These are phyloP conservation scores for Campopleginae sp. DNA, from an alignment of 2,888 invertebrate genomes.

Conservation along the genomic window DNA sequence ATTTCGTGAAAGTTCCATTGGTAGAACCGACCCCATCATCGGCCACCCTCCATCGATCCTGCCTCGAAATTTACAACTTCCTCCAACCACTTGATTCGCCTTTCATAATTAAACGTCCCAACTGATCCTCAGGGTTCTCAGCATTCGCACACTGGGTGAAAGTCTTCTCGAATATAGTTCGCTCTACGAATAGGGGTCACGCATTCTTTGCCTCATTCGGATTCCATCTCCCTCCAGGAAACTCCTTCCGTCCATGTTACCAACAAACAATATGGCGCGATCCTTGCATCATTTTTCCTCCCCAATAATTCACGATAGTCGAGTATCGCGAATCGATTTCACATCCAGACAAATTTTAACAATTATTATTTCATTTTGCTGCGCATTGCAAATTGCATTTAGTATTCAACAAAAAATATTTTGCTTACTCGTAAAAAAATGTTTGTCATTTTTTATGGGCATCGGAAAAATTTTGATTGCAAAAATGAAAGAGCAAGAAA, in stretches of 20 bases:
- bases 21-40: conserved; percentile 33
- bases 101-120: conserved; percentile 39
- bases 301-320: background rate
- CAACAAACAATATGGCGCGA: conserved; percentile 18
- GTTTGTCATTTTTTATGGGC: background rate
- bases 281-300: background rate
- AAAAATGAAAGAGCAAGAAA: background rate
- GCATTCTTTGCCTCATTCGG: background rate
- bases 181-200: conserved; percentile 33
- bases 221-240: background rate
- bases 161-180: conserved; percentile 12
- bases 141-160: conserved; percentile 35
- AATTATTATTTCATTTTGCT: background rate
- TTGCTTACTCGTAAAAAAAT: background rate
- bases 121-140: conserved; percentile 2
- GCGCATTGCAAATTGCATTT: background rate
- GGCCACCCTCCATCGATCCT: conserved; percentile 45
- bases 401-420: background rate
- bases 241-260: background rate
- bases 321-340: background rate
- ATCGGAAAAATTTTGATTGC: background rate
- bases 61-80: conserved; percentile 16
- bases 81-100: conserved; percentile 33
- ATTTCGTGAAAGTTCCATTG: conserved; percentile 67
- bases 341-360: no score